Evolutionary conservation across 2,797 vertebrate genomes (phyloP).

Genomic region (Artibeus jamaicensis): DNA sequence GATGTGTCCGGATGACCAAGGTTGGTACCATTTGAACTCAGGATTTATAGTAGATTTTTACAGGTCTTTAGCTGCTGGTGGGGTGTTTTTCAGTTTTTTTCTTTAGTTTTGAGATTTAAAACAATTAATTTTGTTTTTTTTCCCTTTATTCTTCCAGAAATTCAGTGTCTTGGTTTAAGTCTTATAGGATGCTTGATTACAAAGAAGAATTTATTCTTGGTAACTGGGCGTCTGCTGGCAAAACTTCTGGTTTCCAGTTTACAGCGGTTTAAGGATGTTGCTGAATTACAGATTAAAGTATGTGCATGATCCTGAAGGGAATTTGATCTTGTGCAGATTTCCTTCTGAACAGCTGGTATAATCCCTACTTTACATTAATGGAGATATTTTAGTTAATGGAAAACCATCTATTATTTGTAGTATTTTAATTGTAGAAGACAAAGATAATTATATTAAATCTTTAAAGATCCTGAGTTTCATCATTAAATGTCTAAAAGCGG

Average conservation of each 20-base stretch:
- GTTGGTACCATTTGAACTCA: conserved; percentile 75
- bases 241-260: conserved; percentile 89
- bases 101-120: conserved; percentile 13
- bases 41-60: neutral
- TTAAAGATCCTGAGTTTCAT: conserved; percentile 9
- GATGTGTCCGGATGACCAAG: conserved; percentile 92
- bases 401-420: conserved; percentile 33
- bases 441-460: neutral
- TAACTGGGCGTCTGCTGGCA: conserved; percentile 89
- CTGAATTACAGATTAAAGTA: conserved; percentile 91
- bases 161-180: conserved; percentile 92
- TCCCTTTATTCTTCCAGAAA: conserved; percentile 84
- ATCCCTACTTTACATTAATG: neutral
- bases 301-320: conserved; percentile 39
- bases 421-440: conserved; percentile 41
- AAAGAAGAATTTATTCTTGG: conserved; percentile 90
- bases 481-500: conserved; percentile 33
- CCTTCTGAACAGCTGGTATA: neutral
- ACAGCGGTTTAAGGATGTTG: conserved; percentile 86
- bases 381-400: conserved; percentile 29
- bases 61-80: neutral
- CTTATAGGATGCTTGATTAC: conserved; percentile 89
- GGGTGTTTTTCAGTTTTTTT: neutral
- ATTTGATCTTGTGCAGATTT: neutral
- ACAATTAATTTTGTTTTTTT: neutral